Evolutionary conservation across 2,797 vertebrate species (phyloP).

Genomic region (Geotrypetes seraphini): DNA sequence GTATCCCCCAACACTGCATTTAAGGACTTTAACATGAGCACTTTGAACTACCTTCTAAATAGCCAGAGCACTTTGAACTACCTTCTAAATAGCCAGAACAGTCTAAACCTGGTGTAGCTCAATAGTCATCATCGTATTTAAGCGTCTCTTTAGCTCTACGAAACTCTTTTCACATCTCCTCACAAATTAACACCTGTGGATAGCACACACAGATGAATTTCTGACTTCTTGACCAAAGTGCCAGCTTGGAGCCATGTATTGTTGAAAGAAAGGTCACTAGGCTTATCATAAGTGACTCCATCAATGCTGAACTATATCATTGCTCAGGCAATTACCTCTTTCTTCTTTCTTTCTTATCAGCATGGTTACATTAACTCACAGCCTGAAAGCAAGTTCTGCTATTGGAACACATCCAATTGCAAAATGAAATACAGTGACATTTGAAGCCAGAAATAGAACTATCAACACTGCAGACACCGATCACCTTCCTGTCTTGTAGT

Average conservation of each 20-base stretch:
- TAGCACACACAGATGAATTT: not conserved
- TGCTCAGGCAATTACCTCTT: constrained; percentile 35
- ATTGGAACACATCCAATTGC: constrained; percentile 17
- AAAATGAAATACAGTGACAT: constrained; percentile 30
- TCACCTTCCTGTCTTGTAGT: constrained; percentile 18
- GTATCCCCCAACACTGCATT: too few species aligned
- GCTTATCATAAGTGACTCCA: constrained; percentile 23
- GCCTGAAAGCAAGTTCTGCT: constrained; percentile 16
- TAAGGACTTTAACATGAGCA: too few species aligned
- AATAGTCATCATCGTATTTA: too few species aligned
- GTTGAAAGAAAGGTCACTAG: constrained; percentile 18
- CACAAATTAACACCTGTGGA: too few species aligned
- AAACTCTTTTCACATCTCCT: too few species aligned
- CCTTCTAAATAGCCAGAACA: too few species aligned
- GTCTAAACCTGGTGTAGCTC: too few species aligned
- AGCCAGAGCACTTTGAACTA: too few species aligned
- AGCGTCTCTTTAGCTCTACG: too few species aligned
- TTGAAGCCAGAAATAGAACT: constrained; percentile 17
- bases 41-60: too few species aligned
- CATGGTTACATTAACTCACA: constrained; percentile 26
- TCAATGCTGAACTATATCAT: constrained; percentile 23
- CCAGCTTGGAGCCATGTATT: not conserved
- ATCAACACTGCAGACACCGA: constrained; percentile 26
- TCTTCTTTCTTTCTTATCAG: constrained; percentile 31
- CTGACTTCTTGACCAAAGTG: not conserved